Conservation (phyloP, 2,797 vertebrate genomes). For the Enteromius paludinosus region DNA sequence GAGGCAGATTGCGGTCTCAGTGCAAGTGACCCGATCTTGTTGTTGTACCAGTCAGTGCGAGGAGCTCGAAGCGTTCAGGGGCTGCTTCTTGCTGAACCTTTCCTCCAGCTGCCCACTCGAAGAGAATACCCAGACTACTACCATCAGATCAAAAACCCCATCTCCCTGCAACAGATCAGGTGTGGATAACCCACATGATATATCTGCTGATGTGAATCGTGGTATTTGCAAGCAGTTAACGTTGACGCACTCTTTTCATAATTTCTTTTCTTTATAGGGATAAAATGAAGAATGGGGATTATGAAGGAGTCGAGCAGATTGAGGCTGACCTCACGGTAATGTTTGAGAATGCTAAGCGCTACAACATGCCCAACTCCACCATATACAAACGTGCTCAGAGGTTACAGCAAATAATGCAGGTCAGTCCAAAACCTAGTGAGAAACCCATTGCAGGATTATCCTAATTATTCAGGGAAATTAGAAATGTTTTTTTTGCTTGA, state of each 20-base stretch:
- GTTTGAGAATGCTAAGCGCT: conserved; percentile 99
- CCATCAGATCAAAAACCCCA: conserved; percentile 95
- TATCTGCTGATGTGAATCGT: neutral
- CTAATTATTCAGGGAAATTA: neutral
- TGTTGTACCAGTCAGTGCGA: conserved; percentile 92
- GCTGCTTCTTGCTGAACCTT: conserved; percentile 92
- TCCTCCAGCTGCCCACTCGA: conserved; percentile 94
- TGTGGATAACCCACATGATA: conserved; percentile 56
- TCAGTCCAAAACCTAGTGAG: conserved; percentile 60
- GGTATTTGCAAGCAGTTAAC: neutral
- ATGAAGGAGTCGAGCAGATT: conserved; percentile 92
- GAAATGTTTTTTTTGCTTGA: neutral
- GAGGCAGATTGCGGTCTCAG: conserved; percentile 96
- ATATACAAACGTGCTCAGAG: conserved; percentile 98
- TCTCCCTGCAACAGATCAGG: conserved; percentile 94
- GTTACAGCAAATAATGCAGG: conserved; percentile 97
- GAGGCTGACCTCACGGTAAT: conserved; percentile 92
- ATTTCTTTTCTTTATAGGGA: conserved; percentile 74
- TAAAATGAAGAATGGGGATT: conserved; percentile 95
- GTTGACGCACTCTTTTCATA: neutral
- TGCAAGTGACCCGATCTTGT: conserved; percentile 90
- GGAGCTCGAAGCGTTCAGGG: conserved; percentile 93
- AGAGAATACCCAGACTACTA: conserved; percentile 98
- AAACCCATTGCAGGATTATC: neutral
- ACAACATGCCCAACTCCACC: conserved; percentile 96